Evolutionary conservation across 2,113 vertebrate genomes (phyloP), one percentile per base, ranked within the genome.

Genomic region (Triplophysa rosa): DNA sequence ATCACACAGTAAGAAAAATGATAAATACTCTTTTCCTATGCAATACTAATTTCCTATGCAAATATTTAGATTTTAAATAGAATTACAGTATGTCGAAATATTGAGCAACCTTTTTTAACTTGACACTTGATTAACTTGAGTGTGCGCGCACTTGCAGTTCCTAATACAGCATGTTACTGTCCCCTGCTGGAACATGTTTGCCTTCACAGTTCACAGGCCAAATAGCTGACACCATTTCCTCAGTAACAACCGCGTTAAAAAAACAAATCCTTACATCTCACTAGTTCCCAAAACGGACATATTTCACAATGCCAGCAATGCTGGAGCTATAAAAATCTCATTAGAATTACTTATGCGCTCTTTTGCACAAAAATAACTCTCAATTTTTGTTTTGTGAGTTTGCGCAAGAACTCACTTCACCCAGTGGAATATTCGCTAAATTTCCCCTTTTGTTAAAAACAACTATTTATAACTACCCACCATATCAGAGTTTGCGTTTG

Each of bases 381-480:
- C 11, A 0, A 16, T 24, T 63, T 63, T 63, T 24, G 61, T 24
- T 63, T 26, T 63, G 11, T 4, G 24, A 63, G 26, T 24, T 63
- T 29, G 24, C 29, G 24, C 23, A 29, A 63, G 14, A 63, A 14
- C 29, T 61, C 76, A 10, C n/a, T 49, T 59, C 16, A 70, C n/a
- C 26, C 70, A 66, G 59, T 83, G 86, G 86, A 87, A 87, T 82
- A 79, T 87, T 86, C 81, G 49, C 47, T 64, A 84, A 87, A 86
- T 82, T 86, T 80, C 85, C 86, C 82, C 67, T 80, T 69, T 71
- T 78, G 67, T 66, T 81, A 73, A 81, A 87, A 86, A 87, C 83
- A 87, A 26, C 86, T 82, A 86, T 83, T 81, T 82, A 84, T 86
- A 87, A 69, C 66, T 70, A 79, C 83, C 79, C 76, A 79, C 70